phyloP scores from a whole-genome alignment of 2,888 invertebrate genomes.

The Stenodema calcarata region DNA sequence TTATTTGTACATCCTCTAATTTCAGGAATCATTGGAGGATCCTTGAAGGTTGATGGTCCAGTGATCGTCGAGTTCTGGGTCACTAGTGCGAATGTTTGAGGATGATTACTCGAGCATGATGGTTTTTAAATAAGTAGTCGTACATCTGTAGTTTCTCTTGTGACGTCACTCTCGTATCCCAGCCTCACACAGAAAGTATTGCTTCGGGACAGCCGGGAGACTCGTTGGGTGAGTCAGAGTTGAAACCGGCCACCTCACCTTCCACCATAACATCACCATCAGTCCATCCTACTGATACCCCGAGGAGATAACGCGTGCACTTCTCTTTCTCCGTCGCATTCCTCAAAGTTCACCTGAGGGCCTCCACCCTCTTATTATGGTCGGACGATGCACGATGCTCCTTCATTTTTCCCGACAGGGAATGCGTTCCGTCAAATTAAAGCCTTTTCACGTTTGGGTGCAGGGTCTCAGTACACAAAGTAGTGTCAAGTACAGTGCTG shows the following conservation, averaged over 20 bases:
- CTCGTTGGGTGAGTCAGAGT: not conserved
- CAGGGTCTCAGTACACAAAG: no score
- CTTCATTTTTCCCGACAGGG: not conserved
- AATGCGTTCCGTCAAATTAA: no score
- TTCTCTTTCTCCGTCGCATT: not conserved
- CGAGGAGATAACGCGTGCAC: constrained; percentile 6
- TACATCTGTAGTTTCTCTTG: not conserved
- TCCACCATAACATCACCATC: not conserved
- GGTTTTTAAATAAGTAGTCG: no score
- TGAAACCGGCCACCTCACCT: not conserved
- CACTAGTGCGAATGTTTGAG: no score
- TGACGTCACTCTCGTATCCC: not conserved
- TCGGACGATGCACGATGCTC: not conserved
- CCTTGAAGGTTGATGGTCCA: no score
- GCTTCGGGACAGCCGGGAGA: not conserved
- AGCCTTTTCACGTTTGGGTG: no score
- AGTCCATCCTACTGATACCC: constrained; percentile 3
- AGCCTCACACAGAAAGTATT: not conserved
- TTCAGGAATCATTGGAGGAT: no score
- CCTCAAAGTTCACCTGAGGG: not conserved
- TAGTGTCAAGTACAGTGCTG: no score
- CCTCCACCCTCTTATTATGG: not conserved
- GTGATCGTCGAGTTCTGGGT: no score
- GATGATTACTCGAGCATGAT: no score
- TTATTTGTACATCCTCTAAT: no score